These are phyloP conservation scores for Myrmecobius fasciatus DNA, from an alignment of 2,113 vertebrate genomes.

Conservation along the genomic window DNA sequence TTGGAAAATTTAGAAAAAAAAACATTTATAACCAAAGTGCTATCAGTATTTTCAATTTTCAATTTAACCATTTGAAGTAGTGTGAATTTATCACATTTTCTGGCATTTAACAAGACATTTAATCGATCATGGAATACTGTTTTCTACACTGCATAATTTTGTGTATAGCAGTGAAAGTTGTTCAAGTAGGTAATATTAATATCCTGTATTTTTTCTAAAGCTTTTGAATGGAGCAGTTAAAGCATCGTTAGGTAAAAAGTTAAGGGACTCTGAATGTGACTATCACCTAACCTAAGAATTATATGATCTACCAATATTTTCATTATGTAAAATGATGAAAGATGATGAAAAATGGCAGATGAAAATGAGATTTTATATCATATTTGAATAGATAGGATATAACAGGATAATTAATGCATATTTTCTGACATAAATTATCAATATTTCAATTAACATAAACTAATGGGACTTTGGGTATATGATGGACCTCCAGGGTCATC, in stretches of 20 bases:
- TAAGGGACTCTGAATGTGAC: not conserved
- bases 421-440: not conserved
- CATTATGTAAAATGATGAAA: not conserved
- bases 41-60: constrained; percentile 43
- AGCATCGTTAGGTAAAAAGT: not conserved
- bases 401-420: not conserved
- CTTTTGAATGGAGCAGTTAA: constrained; percentile 18
- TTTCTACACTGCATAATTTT: constrained; percentile 52
- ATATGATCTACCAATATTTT: not conserved
- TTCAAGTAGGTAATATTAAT: constrained; percentile 29
- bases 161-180: constrained; percentile 42
- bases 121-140: constrained; percentile 35
- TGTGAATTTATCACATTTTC: constrained; percentile 64
- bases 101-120: constrained; percentile 70
- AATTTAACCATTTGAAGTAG: constrained; percentile 42
- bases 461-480: not conserved
- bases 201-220: constrained; percentile 31
- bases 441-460: not conserved
- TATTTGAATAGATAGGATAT: not conserved
- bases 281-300: not conserved
- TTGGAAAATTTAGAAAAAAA: not conserved
- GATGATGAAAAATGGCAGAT: not conserved
- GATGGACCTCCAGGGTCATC: not conserved
- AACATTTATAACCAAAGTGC: constrained; percentile 14
- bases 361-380: not conserved